Evolutionary conservation across 2,113 vertebrate species (phyloP), one percentile per base, ranked within the genome.

Genomic region (Hyla sarda): DNA sequence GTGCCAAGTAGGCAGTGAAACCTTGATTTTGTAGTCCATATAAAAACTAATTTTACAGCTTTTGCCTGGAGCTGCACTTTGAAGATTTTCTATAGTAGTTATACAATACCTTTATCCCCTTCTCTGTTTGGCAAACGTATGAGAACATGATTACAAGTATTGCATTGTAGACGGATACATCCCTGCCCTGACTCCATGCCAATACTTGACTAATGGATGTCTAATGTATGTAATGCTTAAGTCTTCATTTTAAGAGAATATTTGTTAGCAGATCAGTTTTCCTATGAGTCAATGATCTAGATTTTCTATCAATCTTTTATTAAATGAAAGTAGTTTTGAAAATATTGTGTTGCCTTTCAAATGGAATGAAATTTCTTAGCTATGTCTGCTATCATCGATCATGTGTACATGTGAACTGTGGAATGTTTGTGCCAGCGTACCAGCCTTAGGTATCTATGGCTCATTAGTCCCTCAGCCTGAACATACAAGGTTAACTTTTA

Each of bases 371-470:
- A 56, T 62, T 81, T 65, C 37, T 81, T 28, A 47, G 34, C 25
- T 7, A n/a, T 17, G 56, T 28, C 56, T 62, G 34, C 37, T 45
- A 58, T 47, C 56, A 81, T 81, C 56, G 54, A 81, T 81, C 78
- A 81, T 62, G 78, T 65, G 54, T 80, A 25, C 14, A 3, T 80
- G 77, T 45, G 32, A 80, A 80, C 77, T 45, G 56, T 34, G 25
- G 34, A 9, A 41, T 60, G 78, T n/a, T 81, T 56, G 56, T 65
- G 56, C 78, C 78, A 60, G 34, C 23, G 34, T 80, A 80, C 77
- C 77, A 62, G 78, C 78, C 78, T 81, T 81, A 65, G 78, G 78
- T 81, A 81, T 81, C 78, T 81, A 62, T 81, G 78, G 78, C 78
- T 81, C 78, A 81, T 81, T 81, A 81, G 56, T 62, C 56, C 58